Conservation (phyloP, 2,797 vertebrate species). For the Halcyon smyrnensis region DNA sequence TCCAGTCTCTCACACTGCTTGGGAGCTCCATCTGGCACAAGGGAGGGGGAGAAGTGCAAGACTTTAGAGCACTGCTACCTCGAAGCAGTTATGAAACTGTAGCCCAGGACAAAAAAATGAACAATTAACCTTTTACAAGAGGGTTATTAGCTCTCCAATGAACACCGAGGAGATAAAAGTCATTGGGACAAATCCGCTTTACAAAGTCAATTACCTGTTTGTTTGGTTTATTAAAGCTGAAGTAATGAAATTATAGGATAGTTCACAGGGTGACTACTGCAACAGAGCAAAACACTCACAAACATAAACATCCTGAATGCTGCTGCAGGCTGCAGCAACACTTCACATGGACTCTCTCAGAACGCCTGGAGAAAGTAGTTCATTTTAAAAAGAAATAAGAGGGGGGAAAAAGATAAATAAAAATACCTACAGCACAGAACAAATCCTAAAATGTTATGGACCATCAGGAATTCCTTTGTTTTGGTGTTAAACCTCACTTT, state of each 20-base stretch:
- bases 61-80: not conserved
- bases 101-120: not conserved
- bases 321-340: not conserved
- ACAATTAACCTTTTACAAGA: constrained; percentile 29
- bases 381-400: not conserved
- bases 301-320: not conserved
- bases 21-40: not conserved
- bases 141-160: not conserved
- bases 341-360: not conserved
- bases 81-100: not conserved
- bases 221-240: constrained; percentile 7
- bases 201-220: constrained; percentile 12
- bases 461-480: not conserved
- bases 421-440: not conserved
- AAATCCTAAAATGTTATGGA: not conserved
- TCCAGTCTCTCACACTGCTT: not conserved
- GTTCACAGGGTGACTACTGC: not conserved
- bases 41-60: not conserved
- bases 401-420: no score
- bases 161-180: not conserved
- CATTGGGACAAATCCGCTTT: not conserved
- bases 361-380: not conserved
- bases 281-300: not conserved
- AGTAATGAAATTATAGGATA: not conserved
- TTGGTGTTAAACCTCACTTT: not conserved